These are phyloP conservation scores for Lepus europaeus DNA, from an alignment of 2,113 vertebrate species.

Conservation along the genomic window DNA sequence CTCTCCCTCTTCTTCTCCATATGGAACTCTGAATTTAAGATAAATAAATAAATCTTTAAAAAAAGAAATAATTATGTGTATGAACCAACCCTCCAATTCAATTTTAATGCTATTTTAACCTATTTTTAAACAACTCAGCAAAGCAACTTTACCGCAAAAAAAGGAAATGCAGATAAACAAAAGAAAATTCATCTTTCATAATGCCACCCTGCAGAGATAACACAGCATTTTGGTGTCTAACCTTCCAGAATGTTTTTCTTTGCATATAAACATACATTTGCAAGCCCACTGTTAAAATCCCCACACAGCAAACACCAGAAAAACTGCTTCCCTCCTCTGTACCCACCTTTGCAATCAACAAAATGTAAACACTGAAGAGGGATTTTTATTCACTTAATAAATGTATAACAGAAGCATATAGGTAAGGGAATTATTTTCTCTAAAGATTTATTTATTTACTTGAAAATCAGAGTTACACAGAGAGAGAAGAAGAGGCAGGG, in stretches of 20 bases:
- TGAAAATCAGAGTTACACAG: too few species aligned
- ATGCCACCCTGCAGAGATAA: not conserved
- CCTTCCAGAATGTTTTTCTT: constrained; percentile 44
- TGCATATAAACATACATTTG: not conserved
- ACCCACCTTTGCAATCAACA: constrained; percentile 13
- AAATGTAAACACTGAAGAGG: constrained; percentile 19
- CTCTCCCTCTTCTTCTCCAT: too few species aligned
- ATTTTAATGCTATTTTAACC: not conserved
- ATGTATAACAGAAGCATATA: constrained; percentile 11
- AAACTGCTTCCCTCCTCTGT: not conserved
- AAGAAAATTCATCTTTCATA: constrained; percentile 9
- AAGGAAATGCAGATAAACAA: constrained; percentile 55
- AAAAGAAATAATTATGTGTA: not conserved
- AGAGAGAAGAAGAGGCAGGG: too few species aligned
- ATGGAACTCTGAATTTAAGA: too few species aligned
- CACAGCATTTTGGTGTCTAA: not conserved
- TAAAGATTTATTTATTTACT: too few species aligned
- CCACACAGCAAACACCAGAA: constrained; percentile 32
- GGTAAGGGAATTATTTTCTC: constrained; percentile 22
- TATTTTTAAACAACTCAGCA: constrained; percentile 3
- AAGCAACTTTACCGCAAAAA: constrained; percentile 52
- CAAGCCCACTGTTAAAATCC: constrained; percentile 32
- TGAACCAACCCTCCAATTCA: not conserved
- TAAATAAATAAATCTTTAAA: too few species aligned
- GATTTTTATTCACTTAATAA: constrained; percentile 42